Base-by-base conservation (phyloP, 2,797 vertebrate genomes). In the Lagodon rhomboides region DNA sequence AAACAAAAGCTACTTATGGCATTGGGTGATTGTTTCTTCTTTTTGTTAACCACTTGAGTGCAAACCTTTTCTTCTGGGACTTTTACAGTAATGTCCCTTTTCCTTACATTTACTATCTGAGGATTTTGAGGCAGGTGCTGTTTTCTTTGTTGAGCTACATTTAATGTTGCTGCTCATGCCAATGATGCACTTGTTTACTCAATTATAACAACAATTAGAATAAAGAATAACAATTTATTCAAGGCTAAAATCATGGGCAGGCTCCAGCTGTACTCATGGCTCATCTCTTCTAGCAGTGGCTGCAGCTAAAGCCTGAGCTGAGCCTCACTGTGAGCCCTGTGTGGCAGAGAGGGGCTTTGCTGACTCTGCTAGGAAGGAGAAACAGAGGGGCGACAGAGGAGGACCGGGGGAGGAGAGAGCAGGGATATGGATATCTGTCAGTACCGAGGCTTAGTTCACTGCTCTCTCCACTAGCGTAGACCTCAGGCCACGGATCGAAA, bases 401-500 rank as follows among this genome's bases (percentile, higher is more conserved):
- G 66, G 63, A 73, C 23, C 25, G n/a, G 38, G 44, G 61, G 43
- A 73, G 51, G 69, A 67, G 4, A 63, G 51, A 53, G 65, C 69
- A 74, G 69, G 56, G 82, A 86, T 87, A 34, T 85, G 78, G 87
- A 85, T 83, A 79, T 92, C 87, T 76, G 85, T 93, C 91, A 90
- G 75, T 85, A 74, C 15, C 1, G 0, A 56, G 75, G 58, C 55
- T 85, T 84, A 17, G 77, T 59, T 63, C 23, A 30, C 64, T 41
- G 61, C 64, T 91, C 81, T 47, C 79, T 83, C 75, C 62, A 72
- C 85, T 88, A 69, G 83, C 77, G 80, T 25, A 70, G 79, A 91
- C 87, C 85, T 90, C 84, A 88, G 89, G 87, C 89, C 85, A 90
- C 82, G 92, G 86, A 92, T 86, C 85, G 80, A 83, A 75, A 77